A percentile compares a stretch with the other conserved stretches of the same genome.
Conservation (phyloP, 1,140 invertebrate genomes). For the Diabrotica virgifera region DNA sequence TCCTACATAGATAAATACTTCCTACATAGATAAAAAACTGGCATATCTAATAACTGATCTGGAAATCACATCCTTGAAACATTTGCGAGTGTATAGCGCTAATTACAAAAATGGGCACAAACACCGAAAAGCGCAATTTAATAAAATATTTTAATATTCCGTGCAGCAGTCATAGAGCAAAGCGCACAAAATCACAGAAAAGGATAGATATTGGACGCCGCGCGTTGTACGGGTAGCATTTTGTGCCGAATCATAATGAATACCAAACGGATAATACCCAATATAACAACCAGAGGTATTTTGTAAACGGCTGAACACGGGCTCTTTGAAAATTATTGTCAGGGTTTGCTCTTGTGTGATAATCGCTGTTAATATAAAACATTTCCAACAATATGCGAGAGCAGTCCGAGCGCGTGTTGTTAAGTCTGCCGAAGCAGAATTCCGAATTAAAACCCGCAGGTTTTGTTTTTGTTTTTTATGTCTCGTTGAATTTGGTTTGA, state of each 20-base stretch:
- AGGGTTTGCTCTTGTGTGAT: constrained; percentile 15
- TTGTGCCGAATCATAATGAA: constrained; percentile 14
- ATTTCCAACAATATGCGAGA: constrained; percentile 9
- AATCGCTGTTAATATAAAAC: constrained; percentile 7
- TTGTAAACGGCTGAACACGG: constrained; percentile 13
- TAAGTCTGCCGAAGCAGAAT: constrained; percentile 4
- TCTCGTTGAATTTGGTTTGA: not conserved
- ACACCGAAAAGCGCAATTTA: not conserved
- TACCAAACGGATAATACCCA: constrained; percentile 14
- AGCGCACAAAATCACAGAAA: constrained; percentile 7
- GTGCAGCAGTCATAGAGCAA: not conserved
- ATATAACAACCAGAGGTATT: constrained; percentile 17
- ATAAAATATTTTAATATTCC: not conserved
- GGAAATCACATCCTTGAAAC: too few relatives aligned
- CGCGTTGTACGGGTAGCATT: constrained; percentile 7
- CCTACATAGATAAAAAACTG: too few relatives aligned
- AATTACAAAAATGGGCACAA: too few relatives aligned
- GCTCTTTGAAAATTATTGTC: constrained; percentile 13
- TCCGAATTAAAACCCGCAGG: not conserved
- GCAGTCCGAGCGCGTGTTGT: not conserved
- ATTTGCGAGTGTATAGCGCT: too few relatives aligned
- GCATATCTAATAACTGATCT: too few relatives aligned
- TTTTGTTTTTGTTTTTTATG: not conserved
- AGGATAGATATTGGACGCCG: not conserved
- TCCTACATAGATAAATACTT: too few relatives aligned